Percentiles rank a stretch among this genome's conserved stretches.
phyloP scores from a whole-genome alignment of 1,140 invertebrate genomes.

The Hydropsyche tenuis region DNA sequence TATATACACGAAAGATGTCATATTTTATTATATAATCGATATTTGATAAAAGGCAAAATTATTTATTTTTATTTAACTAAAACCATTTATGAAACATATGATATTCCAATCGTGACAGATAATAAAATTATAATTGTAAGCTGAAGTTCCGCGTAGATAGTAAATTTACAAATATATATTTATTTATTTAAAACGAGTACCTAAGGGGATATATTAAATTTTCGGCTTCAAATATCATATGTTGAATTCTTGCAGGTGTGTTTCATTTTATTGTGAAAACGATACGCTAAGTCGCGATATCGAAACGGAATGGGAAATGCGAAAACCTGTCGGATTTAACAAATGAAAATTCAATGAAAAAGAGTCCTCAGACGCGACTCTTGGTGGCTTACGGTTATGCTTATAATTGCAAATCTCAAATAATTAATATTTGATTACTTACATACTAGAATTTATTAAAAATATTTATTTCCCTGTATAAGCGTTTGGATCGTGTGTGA shows the following conservation, averaged over 20 bases:
- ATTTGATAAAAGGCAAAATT: conserved; percentile 22
- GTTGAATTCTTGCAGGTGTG: not conserved
- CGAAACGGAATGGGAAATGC: not conserved
- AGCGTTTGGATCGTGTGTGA: conserved; percentile 29
- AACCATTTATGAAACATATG: conserved; percentile 13
- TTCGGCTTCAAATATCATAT: not conserved
- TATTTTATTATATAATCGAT: conserved; percentile 39
- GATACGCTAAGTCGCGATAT: too few species aligned
- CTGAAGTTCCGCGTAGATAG: conserved; percentile 42
- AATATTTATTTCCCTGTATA: conserved; percentile 30
- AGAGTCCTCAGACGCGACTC: not conserved
- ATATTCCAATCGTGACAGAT: conserved; percentile 49
- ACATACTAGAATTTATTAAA: conserved; percentile 27
- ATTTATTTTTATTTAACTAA: conserved; percentile 29
- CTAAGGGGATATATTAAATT: not conserved
- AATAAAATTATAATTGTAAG: conserved; percentile 48
- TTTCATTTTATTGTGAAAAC: too few species aligned
- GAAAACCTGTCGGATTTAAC: not conserved
- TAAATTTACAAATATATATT: conserved; percentile 29
- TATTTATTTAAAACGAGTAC: conserved; percentile 32
- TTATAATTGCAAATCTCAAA: conserved; percentile 26
- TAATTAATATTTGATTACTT: conserved; percentile 29
- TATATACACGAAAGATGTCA: conserved; percentile 39
- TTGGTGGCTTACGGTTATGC: conserved; percentile 28
- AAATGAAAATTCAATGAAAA: not conserved